phyloP scores from a whole-genome alignment of 1,140 invertebrate genomes.

The Philotrypesis tridentata region DNA sequence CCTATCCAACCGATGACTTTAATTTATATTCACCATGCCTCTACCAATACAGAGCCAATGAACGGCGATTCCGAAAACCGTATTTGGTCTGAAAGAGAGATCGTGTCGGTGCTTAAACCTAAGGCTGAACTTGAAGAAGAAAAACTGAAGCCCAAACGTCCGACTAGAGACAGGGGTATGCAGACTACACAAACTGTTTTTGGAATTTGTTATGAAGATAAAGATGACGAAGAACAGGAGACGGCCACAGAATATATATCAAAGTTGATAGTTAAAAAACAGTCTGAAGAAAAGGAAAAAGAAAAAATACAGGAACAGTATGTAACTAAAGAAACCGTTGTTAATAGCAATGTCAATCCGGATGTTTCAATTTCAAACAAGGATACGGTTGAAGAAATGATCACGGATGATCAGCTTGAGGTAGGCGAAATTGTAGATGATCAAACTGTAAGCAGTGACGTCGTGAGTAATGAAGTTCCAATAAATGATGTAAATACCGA shows the following conservation, averaged over 20 bases:
- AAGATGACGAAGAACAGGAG: not conserved
- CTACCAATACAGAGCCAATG: constrained; percentile 62
- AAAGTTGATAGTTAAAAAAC: not conserved
- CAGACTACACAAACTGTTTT: constrained; percentile 65
- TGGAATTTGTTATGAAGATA: not conserved
- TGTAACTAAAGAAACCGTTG: not conserved
- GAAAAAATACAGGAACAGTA: not conserved
- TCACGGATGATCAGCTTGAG: constrained; percentile 15
- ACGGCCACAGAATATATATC: not conserved
- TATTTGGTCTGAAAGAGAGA: constrained; percentile 64
- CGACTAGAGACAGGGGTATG: constrained; percentile 51
- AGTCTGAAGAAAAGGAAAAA: not conserved
- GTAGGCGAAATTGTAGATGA: constrained; percentile 20
- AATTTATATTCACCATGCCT: constrained; percentile 61
- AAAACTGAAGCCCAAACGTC: constrained; percentile 54
- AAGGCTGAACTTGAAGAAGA: constrained; percentile 60
- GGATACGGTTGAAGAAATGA: constrained; percentile 28
- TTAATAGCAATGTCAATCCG: not conserved
- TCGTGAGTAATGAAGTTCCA: not conserved
- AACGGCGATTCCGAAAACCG: constrained; percentile 54
- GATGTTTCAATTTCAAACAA: not conserved
- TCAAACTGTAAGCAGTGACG: not conserved
- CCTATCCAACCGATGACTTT: constrained; percentile 61
- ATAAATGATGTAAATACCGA: not conserved
- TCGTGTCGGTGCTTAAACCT: constrained; percentile 60